Evolutionary conservation across 2,113 vertebrate species (phyloP).

Genomic region (Suricata suricatta): DNA sequence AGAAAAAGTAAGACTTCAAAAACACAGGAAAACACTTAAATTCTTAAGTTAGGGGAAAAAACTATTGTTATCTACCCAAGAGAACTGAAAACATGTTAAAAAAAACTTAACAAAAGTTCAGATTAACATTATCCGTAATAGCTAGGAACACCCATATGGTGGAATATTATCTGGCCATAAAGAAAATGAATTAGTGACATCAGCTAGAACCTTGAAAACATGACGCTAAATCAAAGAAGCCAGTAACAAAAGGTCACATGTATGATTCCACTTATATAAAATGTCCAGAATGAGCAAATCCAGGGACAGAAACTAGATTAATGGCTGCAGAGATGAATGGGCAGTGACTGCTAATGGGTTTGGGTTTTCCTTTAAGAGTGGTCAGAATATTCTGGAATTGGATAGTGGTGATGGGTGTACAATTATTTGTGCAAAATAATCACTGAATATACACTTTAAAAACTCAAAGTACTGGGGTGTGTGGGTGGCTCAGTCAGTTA

Average conservation of each 20-base stretch:
- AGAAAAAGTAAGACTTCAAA: background rate
- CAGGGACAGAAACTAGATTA: background rate
- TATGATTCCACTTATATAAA: fast-evolving
- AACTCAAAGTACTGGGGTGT: background rate
- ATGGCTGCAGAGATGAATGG: fast-evolving
- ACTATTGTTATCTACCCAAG: background rate
- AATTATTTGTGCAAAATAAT: background rate
- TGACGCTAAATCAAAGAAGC: background rate
- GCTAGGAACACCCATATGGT: background rate
- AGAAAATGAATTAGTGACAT: too few species aligned
- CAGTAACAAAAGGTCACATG: background rate
- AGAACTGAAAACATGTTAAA: background rate
- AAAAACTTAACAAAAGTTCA: background rate
- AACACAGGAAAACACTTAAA: background rate
- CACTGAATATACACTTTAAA: background rate
- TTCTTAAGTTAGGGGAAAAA: background rate
- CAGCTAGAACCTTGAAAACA: too few species aligned
- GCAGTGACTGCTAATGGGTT: fast-evolving
- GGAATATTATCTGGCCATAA: background rate
- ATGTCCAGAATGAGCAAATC: too few species aligned
- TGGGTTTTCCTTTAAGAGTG: background rate
- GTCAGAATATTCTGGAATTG: background rate
- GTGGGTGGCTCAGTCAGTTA: too few species aligned
- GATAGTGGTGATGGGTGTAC: fast-evolving
- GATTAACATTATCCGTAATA: background rate